Evolutionary conservation across 1,140 invertebrate species (phyloP).

Genomic region (Olivierus martensii): DNA sequence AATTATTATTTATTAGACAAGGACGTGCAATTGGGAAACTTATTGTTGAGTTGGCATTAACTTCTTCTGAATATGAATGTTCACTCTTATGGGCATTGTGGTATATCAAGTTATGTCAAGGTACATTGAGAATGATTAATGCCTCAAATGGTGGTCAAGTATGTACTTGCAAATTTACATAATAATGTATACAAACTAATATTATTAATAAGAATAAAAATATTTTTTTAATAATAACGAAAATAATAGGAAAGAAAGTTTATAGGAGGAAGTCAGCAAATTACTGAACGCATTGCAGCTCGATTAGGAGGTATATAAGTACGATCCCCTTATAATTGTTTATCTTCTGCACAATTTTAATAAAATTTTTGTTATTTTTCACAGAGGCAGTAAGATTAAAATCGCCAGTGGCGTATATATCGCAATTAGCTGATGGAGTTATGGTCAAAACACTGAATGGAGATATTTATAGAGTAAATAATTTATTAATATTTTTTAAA

Average conservation of each 20-base stretch:
- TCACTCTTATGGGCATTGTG: conserved; percentile 31
- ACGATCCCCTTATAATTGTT: too few relatives aligned
- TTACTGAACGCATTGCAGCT: conserved; percentile 27
- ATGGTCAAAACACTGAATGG: conserved; percentile 19
- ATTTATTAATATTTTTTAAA: neutral
- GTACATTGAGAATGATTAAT: conserved; percentile 24
- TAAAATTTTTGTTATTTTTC: neutral
- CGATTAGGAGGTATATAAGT: conserved; percentile 23
- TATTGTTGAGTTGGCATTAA: too few relatives aligned
- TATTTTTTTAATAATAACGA: too few relatives aligned
- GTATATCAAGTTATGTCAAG: conserved; percentile 29
- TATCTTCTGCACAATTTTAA: too few relatives aligned
- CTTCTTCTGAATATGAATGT: conserved; percentile 20
- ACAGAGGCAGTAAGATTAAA: conserved; percentile 1
- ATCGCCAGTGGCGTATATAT: conserved; percentile 4
- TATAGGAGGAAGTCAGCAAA: conserved; percentile 30
- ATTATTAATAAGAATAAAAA: neutral
- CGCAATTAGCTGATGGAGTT: conserved; percentile 10
- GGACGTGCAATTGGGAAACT: too few relatives aligned
- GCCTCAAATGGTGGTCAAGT: conserved; percentile 25
- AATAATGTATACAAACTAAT: too few relatives aligned
- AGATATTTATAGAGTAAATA: conserved; percentile 15
- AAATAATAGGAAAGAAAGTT: conserved; percentile 32
- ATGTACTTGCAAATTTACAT: too few relatives aligned
- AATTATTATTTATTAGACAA: too few relatives aligned